Evolutionary conservation across 2,888 invertebrate genomes (phyloP), one percentile per base, ranked within the genome.

Genomic region (Anthophora plumipes): DNA sequence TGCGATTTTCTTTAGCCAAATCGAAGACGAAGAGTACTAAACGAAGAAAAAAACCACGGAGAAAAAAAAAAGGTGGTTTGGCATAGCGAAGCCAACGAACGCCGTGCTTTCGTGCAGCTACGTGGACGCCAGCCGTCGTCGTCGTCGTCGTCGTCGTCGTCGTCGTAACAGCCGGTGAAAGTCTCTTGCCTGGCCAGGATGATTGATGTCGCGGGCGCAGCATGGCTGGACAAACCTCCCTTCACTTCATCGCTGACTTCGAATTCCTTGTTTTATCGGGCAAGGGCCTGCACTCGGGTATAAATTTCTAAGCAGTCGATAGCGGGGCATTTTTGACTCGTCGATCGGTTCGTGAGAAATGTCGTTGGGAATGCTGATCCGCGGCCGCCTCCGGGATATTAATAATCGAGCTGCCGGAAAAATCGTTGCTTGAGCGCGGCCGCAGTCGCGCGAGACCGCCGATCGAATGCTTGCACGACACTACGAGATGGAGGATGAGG

Each of bases 161-260:
- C 63, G 83, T 78, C 71, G 84, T 78, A 80, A 83, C 80, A 69
- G 78, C 80, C 77, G 86, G 88, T 88, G 88, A 88, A 88, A 88
- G 88, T 88, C 84, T n/a, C n/a, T 76, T 68, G 87, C 71, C 66
- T 66, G 78, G 55, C 78, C 86, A 80, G 83, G 81, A 87, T 89
- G 88, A 88, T 88, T 89, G 88, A 88, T 88, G 87, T 85, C 87
- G 86, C 83, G 80, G 82, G 86, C 80, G 81, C 78, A 84, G 86
- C 82, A 69, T 70, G 31, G 86, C 67, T 59, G 80, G 79, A 82
- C 84, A 85, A 87, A 82, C 87, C 86, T 87, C 87, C 87, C 86
- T 87, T 87, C 86, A 87, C 87, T 87, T 84, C 80, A 83, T 81
- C 81, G 87, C 72, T 68, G 59, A 46, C 64, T 79, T 84, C 64